Evolutionary conservation across 1,140 invertebrate genomes (phyloP).

Genomic region (Apocrypta bakeri): DNA sequence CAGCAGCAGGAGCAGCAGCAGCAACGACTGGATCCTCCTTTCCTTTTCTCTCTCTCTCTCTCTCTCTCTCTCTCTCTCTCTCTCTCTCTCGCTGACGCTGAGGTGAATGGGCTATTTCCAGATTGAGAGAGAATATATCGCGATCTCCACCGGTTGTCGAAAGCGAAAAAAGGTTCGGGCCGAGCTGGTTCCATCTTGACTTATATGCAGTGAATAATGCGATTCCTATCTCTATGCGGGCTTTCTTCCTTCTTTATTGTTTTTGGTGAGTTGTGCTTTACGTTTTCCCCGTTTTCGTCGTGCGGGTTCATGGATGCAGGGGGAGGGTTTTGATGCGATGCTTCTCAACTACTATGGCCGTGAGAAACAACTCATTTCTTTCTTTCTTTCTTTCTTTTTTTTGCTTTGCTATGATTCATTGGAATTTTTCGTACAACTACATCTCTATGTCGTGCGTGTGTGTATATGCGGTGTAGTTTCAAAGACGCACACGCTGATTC

Average conservation of each 20-base stretch:
- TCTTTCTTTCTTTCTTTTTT: neutral
- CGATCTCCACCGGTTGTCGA: slow-evolving; percentile 11
- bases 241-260: neutral
- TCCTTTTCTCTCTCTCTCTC: neutral
- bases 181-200: neutral
- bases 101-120: slow-evolving; percentile 17
- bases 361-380: neutral
- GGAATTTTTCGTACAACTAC: neutral
- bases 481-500: too few species aligned
- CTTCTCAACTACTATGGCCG: neutral
- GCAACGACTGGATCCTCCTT: neutral
- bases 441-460: neutral
- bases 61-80: neutral
- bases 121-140: slow-evolving; percentile 16
- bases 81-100: neutral
- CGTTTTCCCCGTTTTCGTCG: neutral
- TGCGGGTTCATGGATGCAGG: neutral
- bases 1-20: neutral
- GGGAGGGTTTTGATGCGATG: neutral
- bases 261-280: neutral
- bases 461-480: neutral
- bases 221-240: slow-evolving; percentile 6
- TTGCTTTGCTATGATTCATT: neutral
- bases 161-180: slow-evolving; percentile 5
- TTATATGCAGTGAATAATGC: slow-evolving; percentile 14